These are phyloP conservation scores for Danionella cerebrum DNA, from an alignment of 2,113 vertebrate genomes.

Conservation along the genomic window DNA sequence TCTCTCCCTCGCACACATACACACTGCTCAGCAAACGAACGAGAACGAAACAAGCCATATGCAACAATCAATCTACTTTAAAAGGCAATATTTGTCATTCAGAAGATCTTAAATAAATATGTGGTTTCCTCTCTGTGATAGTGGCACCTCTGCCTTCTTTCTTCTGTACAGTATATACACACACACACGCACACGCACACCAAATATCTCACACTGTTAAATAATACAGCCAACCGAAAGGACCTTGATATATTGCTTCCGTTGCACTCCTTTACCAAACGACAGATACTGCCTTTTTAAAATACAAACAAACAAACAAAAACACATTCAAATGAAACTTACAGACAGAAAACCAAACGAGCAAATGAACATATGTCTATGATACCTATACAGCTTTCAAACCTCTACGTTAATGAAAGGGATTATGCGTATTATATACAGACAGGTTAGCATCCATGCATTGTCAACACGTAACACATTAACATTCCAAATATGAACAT, in stretches of 20 bases:
- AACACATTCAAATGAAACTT: constrained; percentile 31
- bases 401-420: constrained; percentile 55
- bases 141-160: constrained; percentile 46
- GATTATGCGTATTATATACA: constrained; percentile 71
- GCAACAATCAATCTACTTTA: constrained; percentile 51
- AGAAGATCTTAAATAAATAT: constrained; percentile 71
- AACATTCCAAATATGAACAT: constrained; percentile 68
- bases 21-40: constrained; percentile 38
- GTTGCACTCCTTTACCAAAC: constrained; percentile 61
- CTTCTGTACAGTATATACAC: constrained; percentile 75
- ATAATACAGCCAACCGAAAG: constrained; percentile 65
- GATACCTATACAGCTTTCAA: constrained; percentile 66
- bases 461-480: constrained; percentile 71
- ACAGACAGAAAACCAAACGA: constrained; percentile 31
- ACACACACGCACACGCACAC: constrained; percentile 52
- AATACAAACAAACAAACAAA: constrained; percentile 42
- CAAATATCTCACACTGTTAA: constrained; percentile 57
- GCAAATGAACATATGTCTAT: constrained; percentile 34
- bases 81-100: constrained; percentile 78
- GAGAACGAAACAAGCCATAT: constrained; percentile 46
- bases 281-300: constrained; percentile 71
- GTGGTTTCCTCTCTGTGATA: constrained; percentile 55
- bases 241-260: constrained; percentile 28
- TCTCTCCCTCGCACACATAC: constrained; percentile 17
- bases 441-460: constrained; percentile 74